Base-by-base conservation (phyloP, 2,797 vertebrate species). In the Ctenopoma multispine region DNA sequence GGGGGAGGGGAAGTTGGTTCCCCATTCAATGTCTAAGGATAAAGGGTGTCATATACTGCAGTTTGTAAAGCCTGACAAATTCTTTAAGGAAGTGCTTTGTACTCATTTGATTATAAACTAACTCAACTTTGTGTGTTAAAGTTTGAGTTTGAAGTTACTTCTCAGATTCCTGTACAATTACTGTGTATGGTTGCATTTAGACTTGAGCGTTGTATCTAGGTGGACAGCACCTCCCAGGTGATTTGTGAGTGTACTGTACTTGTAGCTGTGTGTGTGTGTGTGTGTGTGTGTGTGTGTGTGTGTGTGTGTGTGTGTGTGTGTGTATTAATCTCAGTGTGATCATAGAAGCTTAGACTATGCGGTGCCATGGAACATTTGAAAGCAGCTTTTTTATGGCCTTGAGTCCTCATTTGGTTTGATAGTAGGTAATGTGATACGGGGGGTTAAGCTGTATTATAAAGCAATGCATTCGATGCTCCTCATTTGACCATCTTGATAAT, bases 311-410 rank as follows among this genome's bases (percentile, higher is more conserved):
- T 61, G 56, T 67, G 50, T 75, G 49, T 51, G 69, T 46, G 24
- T 47, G 29, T 55, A 68, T 40, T 12, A 65, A 69, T 77, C 46
- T 75, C 44, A 47, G 34, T 40, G 77, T 74, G 82, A 87, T 80
- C 76, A 81, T 63, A 62, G 53, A 48, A 80, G 75, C 73, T 85
- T 80, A 86, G 83, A 86, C 77, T 77, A 24, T 47, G 21, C 3
- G 70, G 77, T 83, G 78, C 81, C 72, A 62, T 43, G 47, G 60
- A 68, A 78, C 56, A 54, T 80, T 83, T 82, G 67, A 73, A 80
- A 83, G 82, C 80, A 81, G 73, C 44, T 79, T 59, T 83, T 84
- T 87, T 82, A 86, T 64, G 67, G 48, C 63, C 68, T 31, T 47
- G 9, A 67, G 65, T 61, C 62, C 44, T 87, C 13, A 34, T 84